phyloP scores from a whole-genome alignment of 2,797 vertebrate species.

The Acanthurus leucopareius region DNA sequence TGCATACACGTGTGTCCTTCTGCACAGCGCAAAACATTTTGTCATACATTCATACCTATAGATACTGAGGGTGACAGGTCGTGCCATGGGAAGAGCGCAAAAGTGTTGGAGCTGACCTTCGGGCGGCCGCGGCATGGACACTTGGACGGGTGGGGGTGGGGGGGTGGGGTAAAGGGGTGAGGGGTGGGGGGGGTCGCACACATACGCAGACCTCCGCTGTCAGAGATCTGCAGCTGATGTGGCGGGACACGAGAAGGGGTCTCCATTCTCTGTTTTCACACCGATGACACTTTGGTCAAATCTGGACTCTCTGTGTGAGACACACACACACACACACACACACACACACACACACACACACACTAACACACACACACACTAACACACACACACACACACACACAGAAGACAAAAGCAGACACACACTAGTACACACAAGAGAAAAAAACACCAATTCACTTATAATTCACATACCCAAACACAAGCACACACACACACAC shows the following conservation, averaged over 20 bases:
- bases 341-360: constrained; percentile 43
- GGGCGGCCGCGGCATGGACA: constrained; percentile 48
- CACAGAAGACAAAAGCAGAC: constrained; percentile 57
- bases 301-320: constrained; percentile 37
- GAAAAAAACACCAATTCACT: constrained; percentile 63
- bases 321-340: constrained; percentile 36
- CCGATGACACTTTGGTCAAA: constrained; percentile 69
- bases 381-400: not conserved
- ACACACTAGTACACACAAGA: constrained; percentile 45
- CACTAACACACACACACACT: too few species aligned
- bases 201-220: constrained; percentile 29
- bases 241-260: constrained; percentile 55
- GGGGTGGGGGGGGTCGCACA: not conserved
- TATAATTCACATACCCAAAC: constrained; percentile 58
- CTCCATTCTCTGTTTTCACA: constrained; percentile 70
- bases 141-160: constrained; percentile 2
- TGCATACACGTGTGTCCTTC: constrained; percentile 28
- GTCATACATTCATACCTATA: constrained; percentile 72
- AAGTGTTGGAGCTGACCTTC: constrained; percentile 64
- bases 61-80: constrained; percentile 70
- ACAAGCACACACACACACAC: constrained; percentile 50
- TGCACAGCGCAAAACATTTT: constrained; percentile 61
- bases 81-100: constrained; percentile 60
- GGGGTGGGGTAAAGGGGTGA: not conserved
- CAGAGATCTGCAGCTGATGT: constrained; percentile 49